Percentiles rank a stretch among this genome's conserved stretches.
Evolutionary conservation across 2,113 vertebrate genomes (phyloP).

Genomic region (Proterorhinus semilunaris): DNA sequence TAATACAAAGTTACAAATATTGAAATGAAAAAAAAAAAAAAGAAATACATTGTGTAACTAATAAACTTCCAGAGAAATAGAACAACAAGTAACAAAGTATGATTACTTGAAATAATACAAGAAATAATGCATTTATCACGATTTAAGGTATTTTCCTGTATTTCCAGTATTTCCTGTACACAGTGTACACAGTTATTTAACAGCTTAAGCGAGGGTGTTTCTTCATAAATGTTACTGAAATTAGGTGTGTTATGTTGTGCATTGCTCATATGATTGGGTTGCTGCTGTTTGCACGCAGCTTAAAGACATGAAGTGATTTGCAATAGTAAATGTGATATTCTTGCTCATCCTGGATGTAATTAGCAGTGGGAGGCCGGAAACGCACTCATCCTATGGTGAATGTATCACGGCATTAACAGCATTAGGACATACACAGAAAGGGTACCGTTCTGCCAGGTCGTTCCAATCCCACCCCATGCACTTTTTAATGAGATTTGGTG

Average conservation of each 20-base stretch:
- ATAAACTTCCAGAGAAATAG: too few relatives aligned
- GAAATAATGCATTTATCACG: too few relatives aligned
- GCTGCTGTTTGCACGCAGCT: conserved; percentile 31
- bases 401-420: conserved; percentile 44
- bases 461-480: conserved; percentile 33
- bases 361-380: conserved; percentile 53
- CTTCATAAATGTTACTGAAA: background rate
- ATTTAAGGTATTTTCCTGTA: background rate
- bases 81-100: too few relatives aligned
- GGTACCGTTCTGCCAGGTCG: conserved; percentile 24
- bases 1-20: too few relatives aligned
- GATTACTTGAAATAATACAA: too few relatives aligned
- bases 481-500: conserved; percentile 46
- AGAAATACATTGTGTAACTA: too few relatives aligned
- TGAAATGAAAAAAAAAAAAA: too few relatives aligned
- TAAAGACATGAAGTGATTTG: conserved; percentile 39
- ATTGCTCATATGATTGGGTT: conserved; percentile 16
- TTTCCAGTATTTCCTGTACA: background rate
- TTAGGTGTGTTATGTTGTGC: background rate
- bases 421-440: conserved; percentile 43
- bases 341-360: conserved; percentile 56
- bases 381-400: conserved; percentile 49
- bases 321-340: conserved; percentile 48
- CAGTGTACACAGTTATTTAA: background rate
- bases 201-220: background rate